Base-by-base conservation (phyloP, 1,140 invertebrate species). In the Diabrotica undecimpunctata region DNA sequence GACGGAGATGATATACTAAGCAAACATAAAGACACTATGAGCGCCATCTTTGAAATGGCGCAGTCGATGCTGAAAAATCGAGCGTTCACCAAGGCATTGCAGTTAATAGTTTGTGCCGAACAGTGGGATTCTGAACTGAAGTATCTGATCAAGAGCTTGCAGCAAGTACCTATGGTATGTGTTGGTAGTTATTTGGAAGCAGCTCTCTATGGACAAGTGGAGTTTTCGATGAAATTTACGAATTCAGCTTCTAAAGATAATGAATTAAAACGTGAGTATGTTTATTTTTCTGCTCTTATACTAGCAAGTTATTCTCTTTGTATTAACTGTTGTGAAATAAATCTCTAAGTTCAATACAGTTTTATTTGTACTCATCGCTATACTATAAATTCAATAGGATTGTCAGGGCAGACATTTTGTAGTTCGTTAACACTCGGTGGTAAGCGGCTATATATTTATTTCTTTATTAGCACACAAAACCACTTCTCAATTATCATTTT, bases 141-240 rank as follows among this genome's bases (percentile, higher is more conserved):
- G 67, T 68, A 73, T 41, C 52, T 77, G 25, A 50, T 70, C 0
- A 70, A 70, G 39, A 66, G 36, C 10, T 58, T 77, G 37, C 59
- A 71, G 53, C 62, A 64, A 59, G 54, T 64, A 12, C 76, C 76
- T 11, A 8, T 75, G 13, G 63, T 77, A 54, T 75, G 73, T 57
- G 75, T 77, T 41, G 68, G 66, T 25, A 68, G 70, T 63, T 62
- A 72, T 69, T 68, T 77, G 38, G 72, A 77, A 65, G 70, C 74
- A 6, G 70, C 76, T 10, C 52, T 76, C 4, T 77, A 77, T 71
- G 74, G 70, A 3, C 69, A 72, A 55, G 70, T 68, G 46, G 62
- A 70, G 41, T 68, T 71, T 41, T 63, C 66, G 3, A 58, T 73
- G 13, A 71, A 71, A 60, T 72, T 71, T 68, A 55, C 67, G 12